Base-by-base conservation (phyloP, 2,113 vertebrate genomes). In the Semicossyphus pulcher region DNA sequence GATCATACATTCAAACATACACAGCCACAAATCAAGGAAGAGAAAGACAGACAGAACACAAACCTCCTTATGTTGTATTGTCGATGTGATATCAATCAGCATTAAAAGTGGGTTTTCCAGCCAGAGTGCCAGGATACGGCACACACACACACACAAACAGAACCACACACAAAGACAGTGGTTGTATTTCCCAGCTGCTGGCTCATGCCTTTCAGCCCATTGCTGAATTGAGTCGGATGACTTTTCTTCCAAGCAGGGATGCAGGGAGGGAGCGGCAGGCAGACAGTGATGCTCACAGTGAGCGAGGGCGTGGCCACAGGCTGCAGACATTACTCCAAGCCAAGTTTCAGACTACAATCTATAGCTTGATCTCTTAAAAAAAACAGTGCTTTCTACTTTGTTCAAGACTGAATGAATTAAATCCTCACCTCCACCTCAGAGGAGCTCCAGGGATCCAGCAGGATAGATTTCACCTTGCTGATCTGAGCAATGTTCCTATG, bases 401-500 rank as follows among this genome's bases (percentile, higher is more conserved):
- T 26, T 36, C 8, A 20, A 21, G 12, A 25, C 10, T 52, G 48
- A 20, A 12, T 16, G n/a, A 61, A 39, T 36, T 18, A 64, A 61
- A 52, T 10, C 39, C 74, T 0, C 91, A 96, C 96, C 95, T 96
- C 92, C 83, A 95, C 88, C 77, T 96, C 94, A 18, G 88, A 88
- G n/a, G 91, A 86, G 7, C 92, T 93, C 95, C 95, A 97, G 28
- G 89, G 85, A 76, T 95, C 94, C 91, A 94, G 90, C 71, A 84
- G 88, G 34, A 96, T 61, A 12, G 95, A 96, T 83, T 96, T 97
- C 36, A 97, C 92, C 72, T 92, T 94, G 91, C 95, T 96, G 86
- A 97, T 94, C 58, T 92, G 92, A 9, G 93, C 85, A 62, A 96
- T 94, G 80, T 94, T 96, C 78, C 94, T 91, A 47, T 97, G 96